These are phyloP conservation scores for Creontiades dilutus DNA, from an alignment of 2,888 invertebrate species.

Conservation along the genomic window DNA sequence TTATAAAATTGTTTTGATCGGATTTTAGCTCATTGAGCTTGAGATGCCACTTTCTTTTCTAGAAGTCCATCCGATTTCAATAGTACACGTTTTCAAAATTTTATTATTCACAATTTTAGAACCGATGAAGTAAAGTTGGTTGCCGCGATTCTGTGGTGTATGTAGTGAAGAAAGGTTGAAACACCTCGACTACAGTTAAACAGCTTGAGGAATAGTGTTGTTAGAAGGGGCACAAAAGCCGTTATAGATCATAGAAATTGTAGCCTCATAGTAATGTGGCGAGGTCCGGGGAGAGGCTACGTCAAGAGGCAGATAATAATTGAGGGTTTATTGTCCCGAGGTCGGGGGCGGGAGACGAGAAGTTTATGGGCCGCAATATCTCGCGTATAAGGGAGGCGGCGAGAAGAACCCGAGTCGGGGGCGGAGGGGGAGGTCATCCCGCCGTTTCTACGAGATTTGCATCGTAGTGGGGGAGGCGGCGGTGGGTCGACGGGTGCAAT, in stretches of 20 bases:
- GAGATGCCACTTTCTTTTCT: too few relatives aligned
- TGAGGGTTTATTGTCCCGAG: conserved; percentile 41
- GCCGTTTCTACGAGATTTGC: conserved; percentile 33
- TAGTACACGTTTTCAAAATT: too few relatives aligned
- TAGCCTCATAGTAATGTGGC: background rate
- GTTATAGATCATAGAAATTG: background rate
- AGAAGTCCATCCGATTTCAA: too few relatives aligned
- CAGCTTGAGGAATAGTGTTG: background rate
- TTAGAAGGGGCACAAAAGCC: background rate
- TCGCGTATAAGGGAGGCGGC: background rate
- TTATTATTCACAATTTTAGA: too few relatives aligned
- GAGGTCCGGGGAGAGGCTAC: background rate
- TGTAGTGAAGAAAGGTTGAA: background rate
- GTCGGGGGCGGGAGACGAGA: background rate
- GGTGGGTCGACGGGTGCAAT: conserved; percentile 56
- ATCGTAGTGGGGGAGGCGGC: conserved; percentile 23
- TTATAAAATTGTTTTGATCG: too few relatives aligned
- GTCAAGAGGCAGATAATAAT: conserved; percentile 32
- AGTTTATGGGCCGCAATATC: conserved; percentile 30
- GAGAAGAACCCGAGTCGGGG: background rate
- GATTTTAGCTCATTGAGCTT: too few relatives aligned
- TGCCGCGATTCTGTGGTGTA: too few relatives aligned
- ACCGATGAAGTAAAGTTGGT: too few relatives aligned
- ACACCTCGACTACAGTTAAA: background rate
- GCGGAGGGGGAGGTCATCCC: background rate